A percentile compares a stretch with the other conserved stretches of the same genome.
Conservation (phyloP, 92 coral and sea anemone genomes). For the Bergia puertoricense region DNA sequence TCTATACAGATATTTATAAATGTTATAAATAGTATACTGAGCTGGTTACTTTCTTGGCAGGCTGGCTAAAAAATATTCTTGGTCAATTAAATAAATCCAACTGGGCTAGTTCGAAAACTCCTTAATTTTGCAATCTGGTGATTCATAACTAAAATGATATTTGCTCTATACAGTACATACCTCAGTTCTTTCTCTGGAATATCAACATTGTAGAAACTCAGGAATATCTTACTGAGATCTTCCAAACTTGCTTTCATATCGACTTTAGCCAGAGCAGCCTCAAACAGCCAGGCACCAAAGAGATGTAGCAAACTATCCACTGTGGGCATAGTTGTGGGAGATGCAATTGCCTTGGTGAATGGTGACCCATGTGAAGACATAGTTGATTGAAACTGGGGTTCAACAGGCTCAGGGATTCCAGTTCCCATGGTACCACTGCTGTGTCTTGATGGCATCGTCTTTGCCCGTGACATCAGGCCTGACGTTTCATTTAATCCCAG, state of each 20-base stretch:
- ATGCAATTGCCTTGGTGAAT: constrained; percentile 55
- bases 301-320: constrained; percentile 92
- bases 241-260: constrained; percentile 70
- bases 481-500: constrained; percentile 66
- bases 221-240: constrained; percentile 72
- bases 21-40: no score
- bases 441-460: constrained; percentile 85
- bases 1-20: no score
- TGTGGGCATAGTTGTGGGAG: constrained; percentile 64
- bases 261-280: constrained; percentile 85
- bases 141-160: no score
- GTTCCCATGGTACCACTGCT: constrained; percentile 69
- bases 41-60: no score
- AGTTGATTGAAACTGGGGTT: constrained; percentile 42
- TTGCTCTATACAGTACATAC: constrained; percentile 6
- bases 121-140: no score
- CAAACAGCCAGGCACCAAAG: constrained; percentile 97
- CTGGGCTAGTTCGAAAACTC: no score
- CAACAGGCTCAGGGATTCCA: constrained; percentile 31
- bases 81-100: no score
- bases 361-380: constrained; percentile 50
- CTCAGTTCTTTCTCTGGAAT: constrained; percentile 17
- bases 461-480: constrained; percentile 73
- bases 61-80: no score
- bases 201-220: constrained; percentile 36